Base-by-base conservation (phyloP, 1,140 invertebrate genomes). In the Drosophila parvula region DNA sequence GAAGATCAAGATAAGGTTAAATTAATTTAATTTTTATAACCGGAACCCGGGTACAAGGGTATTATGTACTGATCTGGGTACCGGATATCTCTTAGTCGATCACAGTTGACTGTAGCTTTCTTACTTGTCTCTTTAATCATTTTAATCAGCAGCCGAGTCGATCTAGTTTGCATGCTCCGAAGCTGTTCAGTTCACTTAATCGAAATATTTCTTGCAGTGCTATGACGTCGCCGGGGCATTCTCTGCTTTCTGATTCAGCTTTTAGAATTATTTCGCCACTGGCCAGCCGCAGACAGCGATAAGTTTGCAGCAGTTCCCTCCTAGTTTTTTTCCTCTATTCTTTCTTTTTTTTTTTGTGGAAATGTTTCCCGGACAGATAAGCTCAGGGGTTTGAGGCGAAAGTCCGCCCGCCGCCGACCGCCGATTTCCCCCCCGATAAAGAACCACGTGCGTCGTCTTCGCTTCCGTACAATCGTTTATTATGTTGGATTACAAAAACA, bases 401-500 rank as follows among this genome's bases (percentile, higher is more conserved):
- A 62, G 71, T 74, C 71, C 70, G 71, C 11, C 58, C 58, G 44
- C 47, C 18, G 11, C 22, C 53, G 9, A 5, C 48, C 18, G 34
- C 48, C 18, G 34, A 55, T 55, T 55, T 38, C 22, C 36, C 57
- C 67, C 45, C 47, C 44, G 70, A 74, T 74, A 73, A 73, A 59
- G 67, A 50, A 18, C 69, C 69, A 83, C 80, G 80, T 83, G 80
- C 40, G 30, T 38, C 34, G 44, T 50, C 12, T 79, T 65, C 50
- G 62, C 68, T 80, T 80, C 62, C 69, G 79, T 80, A 79, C 62
- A 60, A 69, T 68, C 65, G 22, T 84, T 83, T 84, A 80, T 74
- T 78, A 59, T 80, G 60, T 47, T 63, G 40, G 36, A 74, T 50
- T 74, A 74, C 47, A 61, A 79, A 64, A 78, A 67, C n/a, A 63